A percentile compares a stretch with the other conserved stretches of the same genome.
Conservation (phyloP, 1,140 invertebrate genomes). For the Ceratitis capitata region DNA sequence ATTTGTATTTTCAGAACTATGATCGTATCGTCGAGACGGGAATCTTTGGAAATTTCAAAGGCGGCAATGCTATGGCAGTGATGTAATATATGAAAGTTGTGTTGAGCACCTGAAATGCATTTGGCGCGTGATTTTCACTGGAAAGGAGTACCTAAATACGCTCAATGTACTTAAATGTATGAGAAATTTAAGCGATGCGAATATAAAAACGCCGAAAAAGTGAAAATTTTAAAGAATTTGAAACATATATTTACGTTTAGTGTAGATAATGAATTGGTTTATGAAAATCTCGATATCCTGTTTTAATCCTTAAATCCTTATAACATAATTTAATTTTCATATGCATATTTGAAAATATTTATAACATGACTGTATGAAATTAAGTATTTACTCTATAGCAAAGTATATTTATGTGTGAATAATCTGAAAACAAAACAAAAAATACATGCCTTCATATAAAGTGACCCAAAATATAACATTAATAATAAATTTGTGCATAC, state of each 20-base stretch:
- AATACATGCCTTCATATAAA: not conserved
- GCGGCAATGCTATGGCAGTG: slow-evolving; percentile 61
- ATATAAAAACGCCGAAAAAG: slow-evolving; percentile 5
- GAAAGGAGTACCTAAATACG: not conserved
- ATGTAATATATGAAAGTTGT: not conserved
- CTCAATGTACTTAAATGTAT: slow-evolving; percentile 18
- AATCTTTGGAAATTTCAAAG: slow-evolving; percentile 61
- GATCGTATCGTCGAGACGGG: slow-evolving; percentile 62
- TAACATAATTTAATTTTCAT: not conserved
- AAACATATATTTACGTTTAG: not conserved
- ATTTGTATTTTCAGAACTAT: slow-evolving; percentile 59
- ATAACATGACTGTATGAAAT: not conserved
- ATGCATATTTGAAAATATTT: not conserved
- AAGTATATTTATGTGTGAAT: no score
- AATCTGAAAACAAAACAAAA: no score
- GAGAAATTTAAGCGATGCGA: not conserved
- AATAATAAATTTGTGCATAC: not conserved
- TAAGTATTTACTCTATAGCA: not conserved
- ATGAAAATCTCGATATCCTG: not conserved
- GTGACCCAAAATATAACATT: not conserved
- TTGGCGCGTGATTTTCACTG: not conserved
- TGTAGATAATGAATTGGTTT: slow-evolving; percentile 1
- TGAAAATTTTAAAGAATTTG: not conserved
- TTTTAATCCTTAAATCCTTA: not conserved
- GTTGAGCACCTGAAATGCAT: not conserved